Base-by-base conservation (phyloP, 2,888 invertebrate species). In the Pheosia tremula region DNA sequence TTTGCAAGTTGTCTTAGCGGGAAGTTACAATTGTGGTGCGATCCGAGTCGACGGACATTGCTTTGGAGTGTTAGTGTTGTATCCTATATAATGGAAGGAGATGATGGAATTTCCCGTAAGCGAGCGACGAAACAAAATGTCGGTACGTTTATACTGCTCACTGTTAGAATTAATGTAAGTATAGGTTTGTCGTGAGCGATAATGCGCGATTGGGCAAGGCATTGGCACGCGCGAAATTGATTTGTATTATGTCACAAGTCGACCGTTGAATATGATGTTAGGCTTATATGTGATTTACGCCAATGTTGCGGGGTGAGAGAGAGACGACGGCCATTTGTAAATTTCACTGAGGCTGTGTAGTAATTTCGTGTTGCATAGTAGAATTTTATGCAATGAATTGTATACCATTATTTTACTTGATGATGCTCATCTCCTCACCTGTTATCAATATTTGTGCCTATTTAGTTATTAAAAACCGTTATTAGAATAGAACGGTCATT, bases 1-100 rank as follows among this genome's bases (percentile, higher is more conserved):
- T 82, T 78, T 67, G 79, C 76, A 77, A 72, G 77, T 79, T 80
- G 82, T 78, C 79, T 78, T 80, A 82, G 74, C 88, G 92, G 91
- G 92, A 90, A 87, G 80, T 82, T 82, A 82, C 45, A 80, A 83
- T 74, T 66, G 82, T 75, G 84, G 85, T 73, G 75, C 73, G 86
- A 84, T 81, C 75, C 55, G 72, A 84, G 89, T 80, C 70, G 91
- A 83, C 67, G 90, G 93, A 93, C 93, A 91, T 85, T 87, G 87
- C 84, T 88, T 82, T 91, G 93, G 92, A 88, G 88, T 91, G 93
- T 84, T 86, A 91, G 93, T 93, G 93, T 93, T 93, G 93, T 93
- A 93, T 93, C 93, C 93, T 89, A 85, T 89, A 84, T 83, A 84
- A 87, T 91, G 93, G 93, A 93, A 93, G 92, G 89, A 81, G 85